These are phyloP conservation scores for Catocala sponsa DNA, from an alignment of 2,888 invertebrate genomes.

Conservation along the genomic window DNA sequence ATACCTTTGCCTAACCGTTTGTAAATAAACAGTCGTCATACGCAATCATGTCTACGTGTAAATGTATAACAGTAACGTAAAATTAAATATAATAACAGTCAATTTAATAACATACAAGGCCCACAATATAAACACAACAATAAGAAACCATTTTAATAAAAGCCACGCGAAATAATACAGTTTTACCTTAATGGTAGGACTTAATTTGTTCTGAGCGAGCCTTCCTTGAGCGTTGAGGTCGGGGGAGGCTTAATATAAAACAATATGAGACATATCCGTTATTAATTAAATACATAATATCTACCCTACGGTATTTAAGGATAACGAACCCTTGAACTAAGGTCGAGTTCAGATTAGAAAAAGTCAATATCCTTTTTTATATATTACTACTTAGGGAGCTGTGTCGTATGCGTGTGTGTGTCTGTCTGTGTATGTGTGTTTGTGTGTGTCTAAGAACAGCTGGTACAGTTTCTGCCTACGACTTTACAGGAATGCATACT, in stretches of 20 bases:
- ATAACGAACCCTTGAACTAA: constrained; percentile 26
- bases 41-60: no score
- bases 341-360: constrained; percentile 21
- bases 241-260: constrained; percentile 36
- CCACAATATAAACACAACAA: no score
- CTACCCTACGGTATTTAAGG: constrained; percentile 26
- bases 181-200: constrained; percentile 20
- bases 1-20: no score
- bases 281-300: constrained; percentile 45
- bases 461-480: no score
- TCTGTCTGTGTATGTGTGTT: no score
- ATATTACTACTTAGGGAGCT: constrained; percentile 5
- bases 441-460: no score
- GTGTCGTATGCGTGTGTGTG: no score
- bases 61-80: no score
- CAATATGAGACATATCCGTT: constrained; percentile 47
- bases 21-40: no score
- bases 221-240: constrained; percentile 12
- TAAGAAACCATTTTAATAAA: neutral
- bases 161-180: constrained; percentile 7
- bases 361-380: constrained; percentile 30
- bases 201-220: constrained; percentile 33
- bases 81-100: no score
- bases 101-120: no score
- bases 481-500: no score